Percentiles rank a stretch among this genome's conserved stretches.
These are phyloP conservation scores for Strongylocentrotus purpuratus DNA, from an alignment of 35 echinoderm and acorn worm genomes.

Conservation along the genomic window DNA sequence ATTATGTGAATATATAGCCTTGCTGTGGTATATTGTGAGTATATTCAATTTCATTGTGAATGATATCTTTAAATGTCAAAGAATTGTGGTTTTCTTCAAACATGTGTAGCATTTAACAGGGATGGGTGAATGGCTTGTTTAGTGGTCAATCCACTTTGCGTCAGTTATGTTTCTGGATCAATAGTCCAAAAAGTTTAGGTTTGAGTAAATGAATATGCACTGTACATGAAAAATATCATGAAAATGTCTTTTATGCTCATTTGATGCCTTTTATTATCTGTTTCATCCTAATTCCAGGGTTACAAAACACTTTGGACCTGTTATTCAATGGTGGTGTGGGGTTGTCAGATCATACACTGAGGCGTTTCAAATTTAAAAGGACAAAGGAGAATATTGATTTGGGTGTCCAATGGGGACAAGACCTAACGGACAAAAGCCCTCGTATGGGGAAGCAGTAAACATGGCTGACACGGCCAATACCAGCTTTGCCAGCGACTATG, in stretches of 20 bases:
- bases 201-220: neutral
- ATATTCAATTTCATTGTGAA: neutral
- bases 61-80: neutral
- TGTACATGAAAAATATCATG: neutral
- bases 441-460: constrained; percentile 45
- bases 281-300: constrained; percentile 1
- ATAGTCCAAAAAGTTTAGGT: neutral
- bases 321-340: neutral
- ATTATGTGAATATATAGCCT: constrained; percentile 23
- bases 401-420: constrained; percentile 12
- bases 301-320: neutral
- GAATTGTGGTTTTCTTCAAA: neutral
- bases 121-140: neutral
- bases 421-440: constrained; percentile 56
- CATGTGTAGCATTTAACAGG: neutral
- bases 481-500: constrained; percentile 64
- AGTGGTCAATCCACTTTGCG: neutral
- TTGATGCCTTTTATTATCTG: neutral
- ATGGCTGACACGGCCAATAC: constrained; percentile 61
- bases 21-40: neutral
- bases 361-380: constrained; percentile 53
- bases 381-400: constrained; percentile 49
- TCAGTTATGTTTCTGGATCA: neutral
- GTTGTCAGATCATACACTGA: neutral
- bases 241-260: neutral